Percentiles rank a stretch among this genome's conserved stretches.
phyloP scores from a whole-genome alignment of 2,113 vertebrate genomes.

The Phrynocephalus versicolor region DNA sequence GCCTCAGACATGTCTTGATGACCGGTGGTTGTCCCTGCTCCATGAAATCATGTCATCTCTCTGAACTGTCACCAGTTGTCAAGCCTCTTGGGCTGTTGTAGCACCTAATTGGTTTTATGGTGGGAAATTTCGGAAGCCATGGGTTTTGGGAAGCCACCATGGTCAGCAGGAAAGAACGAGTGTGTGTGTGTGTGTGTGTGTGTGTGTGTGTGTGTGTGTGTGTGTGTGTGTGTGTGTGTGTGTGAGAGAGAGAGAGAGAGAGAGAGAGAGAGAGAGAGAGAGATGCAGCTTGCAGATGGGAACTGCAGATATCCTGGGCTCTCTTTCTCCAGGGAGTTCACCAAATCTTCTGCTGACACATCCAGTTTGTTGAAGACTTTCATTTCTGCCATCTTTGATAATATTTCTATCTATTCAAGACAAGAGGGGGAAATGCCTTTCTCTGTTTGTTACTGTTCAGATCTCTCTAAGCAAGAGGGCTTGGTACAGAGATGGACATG shows the following conservation, averaged over 20 bases:
- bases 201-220: too few species aligned
- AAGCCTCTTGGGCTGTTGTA: neutral
- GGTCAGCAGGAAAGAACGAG: neutral
- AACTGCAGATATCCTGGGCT: neutral
- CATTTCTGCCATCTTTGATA: neutral
- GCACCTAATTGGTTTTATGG: neutral
- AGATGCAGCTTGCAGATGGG: neutral
- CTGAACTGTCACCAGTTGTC: neutral
- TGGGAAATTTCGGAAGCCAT: neutral
- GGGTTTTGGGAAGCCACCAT: neutral
- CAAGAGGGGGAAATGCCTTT: neutral
- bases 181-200: too few species aligned
- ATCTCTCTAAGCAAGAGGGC: neutral
- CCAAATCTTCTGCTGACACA: neutral
- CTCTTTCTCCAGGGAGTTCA: neutral
- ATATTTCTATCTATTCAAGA: neutral
- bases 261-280: too few species aligned
- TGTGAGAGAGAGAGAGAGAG: too few species aligned
- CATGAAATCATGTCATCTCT: neutral
- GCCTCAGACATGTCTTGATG: neutral
- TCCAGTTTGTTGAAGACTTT: neutral
- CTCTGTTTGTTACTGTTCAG: neutral
- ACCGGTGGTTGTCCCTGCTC: neutral
- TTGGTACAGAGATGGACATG: too few species aligned
- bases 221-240: too few species aligned